These are phyloP conservation scores for Ooceraea biroi DNA, from an alignment of 1,140 invertebrate genomes.

Conservation along the genomic window DNA sequence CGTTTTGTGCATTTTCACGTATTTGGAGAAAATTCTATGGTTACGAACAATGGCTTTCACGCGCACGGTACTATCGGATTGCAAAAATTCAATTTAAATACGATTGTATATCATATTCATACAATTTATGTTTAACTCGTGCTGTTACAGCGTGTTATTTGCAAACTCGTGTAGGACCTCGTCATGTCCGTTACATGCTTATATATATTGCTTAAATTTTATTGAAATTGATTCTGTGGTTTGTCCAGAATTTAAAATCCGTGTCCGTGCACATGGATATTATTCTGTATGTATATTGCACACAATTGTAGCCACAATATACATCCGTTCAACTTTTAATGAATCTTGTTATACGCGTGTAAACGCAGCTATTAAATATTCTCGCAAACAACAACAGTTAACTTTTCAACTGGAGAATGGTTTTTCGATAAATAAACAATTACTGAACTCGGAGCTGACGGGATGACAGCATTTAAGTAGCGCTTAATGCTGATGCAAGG, in stretches of 20 bases:
- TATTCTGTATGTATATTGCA: slow-evolving; percentile 2
- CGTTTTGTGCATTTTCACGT: not conserved
- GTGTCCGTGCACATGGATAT: slow-evolving; percentile 1
- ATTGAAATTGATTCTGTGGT: slow-evolving; percentile 51
- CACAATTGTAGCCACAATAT: not conserved
- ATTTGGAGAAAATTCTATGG: not conserved
- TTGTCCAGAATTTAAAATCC: slow-evolving; percentile 47
- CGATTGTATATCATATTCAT: not conserved
- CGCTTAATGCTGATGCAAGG: not conserved
- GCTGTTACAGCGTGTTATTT: slow-evolving; percentile 35
- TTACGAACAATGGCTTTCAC: not conserved
- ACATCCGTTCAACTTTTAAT: slow-evolving; percentile 40
- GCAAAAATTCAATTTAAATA: not conserved
- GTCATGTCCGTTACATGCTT: slow-evolving; percentile 30
- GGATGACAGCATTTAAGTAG: not conserved
- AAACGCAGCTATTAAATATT: slow-evolving; percentile 24
- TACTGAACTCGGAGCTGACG: not conserved
- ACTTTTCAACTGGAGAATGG: slow-evolving; percentile 28
- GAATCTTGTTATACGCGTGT: slow-evolving; percentile 38
- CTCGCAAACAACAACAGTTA: slow-evolving; percentile 5
- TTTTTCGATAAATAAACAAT: not conserved
- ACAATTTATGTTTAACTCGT: slow-evolving; percentile 28
- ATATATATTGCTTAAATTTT: slow-evolving; percentile 54
- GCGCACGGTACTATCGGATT: not conserved
- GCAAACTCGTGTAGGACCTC: slow-evolving; percentile 30